Percentiles rank a stretch among this genome's conserved stretches.
These are phyloP conservation scores for Heliothis virescens DNA, from an alignment of 1,140 invertebrate species.

Conservation along the genomic window DNA sequence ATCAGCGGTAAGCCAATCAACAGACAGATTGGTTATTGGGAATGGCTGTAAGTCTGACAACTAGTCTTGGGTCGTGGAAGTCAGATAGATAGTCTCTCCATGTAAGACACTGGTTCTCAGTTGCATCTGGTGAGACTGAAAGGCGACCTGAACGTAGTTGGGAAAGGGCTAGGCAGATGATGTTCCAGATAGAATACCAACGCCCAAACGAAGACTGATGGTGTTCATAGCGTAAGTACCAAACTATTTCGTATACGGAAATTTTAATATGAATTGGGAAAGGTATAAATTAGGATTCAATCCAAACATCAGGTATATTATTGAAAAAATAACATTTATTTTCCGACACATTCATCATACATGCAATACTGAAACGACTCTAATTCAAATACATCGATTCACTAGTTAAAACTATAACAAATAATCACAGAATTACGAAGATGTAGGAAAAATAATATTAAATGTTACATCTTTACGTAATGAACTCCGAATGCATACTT, in stretches of 20 bases:
- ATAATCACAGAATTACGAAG: conserved; percentile 84
- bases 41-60: too few species aligned
- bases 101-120: too few species aligned
- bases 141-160: too few species aligned
- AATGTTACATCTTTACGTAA: conserved; percentile 73
- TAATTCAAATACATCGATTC: conserved; percentile 70
- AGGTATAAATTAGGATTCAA: not conserved
- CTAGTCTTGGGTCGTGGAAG: too few species aligned
- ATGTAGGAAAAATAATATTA: conserved; percentile 75
- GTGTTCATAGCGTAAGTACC: not conserved
- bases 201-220: too few species aligned
- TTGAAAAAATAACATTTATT: conserved; percentile 85
- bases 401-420: conserved; percentile 79
- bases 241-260: too few species aligned
- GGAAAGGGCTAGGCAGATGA: too few species aligned
- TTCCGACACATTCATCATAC: conserved; percentile 79
- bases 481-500: conserved; percentile 74
- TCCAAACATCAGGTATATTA: not conserved
- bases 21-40: too few species aligned
- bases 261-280: not conserved
- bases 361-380: conserved; percentile 81
- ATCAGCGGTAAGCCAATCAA: too few species aligned
- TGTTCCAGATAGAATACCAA: too few species aligned
- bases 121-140: too few species aligned
- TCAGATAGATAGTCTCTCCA: too few species aligned